Base-by-base conservation (phyloP, 2,888 invertebrate species). In the Abrostola tripartita region DNA sequence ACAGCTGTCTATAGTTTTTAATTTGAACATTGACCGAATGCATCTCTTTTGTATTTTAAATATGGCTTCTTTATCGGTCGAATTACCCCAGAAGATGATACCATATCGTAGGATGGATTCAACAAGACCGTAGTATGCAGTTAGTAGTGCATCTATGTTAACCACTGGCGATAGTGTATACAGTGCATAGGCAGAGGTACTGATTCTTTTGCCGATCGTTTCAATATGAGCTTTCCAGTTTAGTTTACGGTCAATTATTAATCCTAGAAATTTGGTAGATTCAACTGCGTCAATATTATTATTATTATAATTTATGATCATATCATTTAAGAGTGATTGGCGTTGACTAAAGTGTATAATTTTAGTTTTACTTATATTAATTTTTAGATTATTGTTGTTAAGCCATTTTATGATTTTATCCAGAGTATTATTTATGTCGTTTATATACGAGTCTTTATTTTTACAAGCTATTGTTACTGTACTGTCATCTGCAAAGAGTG, bases 401-500 rank as follows among this genome's bases (percentile, higher is more conserved):
- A 51, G 37, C 40, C 52, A 52, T 40, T 40, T 0, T 24, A 52
- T 52, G 11, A 52, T 52, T 24, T 14, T 24, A 40, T 40, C 11
- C 1, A 52, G 24, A 5, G 40, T 11, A 24, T 52, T 37, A 11
- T 24, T 52, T 40, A 41, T 41, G 40, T 52, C 52, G 11, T 9
- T 40, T 40, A 24, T 10, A 11, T 52, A 52, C 41, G 5, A 6
- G 11, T 52, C 0, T 40, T 40, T 40, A 9, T 40, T 35, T 5
- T 35, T 41, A 35, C 41, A 52, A 5, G 40, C 24, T 24, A 52
- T 9, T 10, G 52, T 9, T 0, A 52, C 52, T 11, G 40, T 52
- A 24, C 52, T 52, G 6, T 52, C 41, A 11, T 52, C 52, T 24
- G 52, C 52, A 24, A 52, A 52, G 8, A 52, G 40, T 10, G 40